Evolutionary conservation across 2,888 invertebrate genomes (phyloP).

Genomic region (Drosophila anceps): DNA sequence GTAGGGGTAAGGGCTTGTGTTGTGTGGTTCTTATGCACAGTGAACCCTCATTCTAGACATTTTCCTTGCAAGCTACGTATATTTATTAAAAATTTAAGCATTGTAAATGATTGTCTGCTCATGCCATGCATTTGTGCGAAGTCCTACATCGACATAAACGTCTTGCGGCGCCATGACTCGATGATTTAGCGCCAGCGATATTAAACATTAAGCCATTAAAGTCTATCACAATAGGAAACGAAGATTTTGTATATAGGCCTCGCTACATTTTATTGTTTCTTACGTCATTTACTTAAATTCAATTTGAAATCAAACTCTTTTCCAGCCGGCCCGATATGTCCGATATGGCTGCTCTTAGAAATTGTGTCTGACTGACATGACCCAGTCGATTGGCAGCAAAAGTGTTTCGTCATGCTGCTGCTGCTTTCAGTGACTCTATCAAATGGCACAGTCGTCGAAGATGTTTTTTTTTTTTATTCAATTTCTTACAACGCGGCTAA

Average conservation of each 20-base stretch:
- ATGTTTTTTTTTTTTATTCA: conserved; percentile 41
- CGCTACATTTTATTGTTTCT: conserved; percentile 54
- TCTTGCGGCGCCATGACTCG: conserved; percentile 77
- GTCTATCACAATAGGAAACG: conserved; percentile 36
- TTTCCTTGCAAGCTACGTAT: conserved; percentile 43
- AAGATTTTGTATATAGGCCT: conserved; percentile 11
- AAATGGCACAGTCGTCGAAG: conserved; percentile 62
- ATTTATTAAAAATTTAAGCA: conserved; percentile 78
- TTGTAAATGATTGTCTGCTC: conserved; percentile 75
- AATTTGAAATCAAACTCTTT: conserved; percentile 78
- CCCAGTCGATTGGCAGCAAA: conserved; percentile 69
- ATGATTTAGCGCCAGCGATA: conserved; percentile 55
- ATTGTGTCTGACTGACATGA: conserved; percentile 72
- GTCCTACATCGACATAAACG: conserved; percentile 25
- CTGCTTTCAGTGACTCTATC: conserved; percentile 58
- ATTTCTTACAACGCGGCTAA: conserved; percentile 34
- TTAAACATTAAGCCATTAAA: conserved; percentile 77
- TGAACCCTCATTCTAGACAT: conserved; percentile 24
- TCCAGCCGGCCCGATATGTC: conserved; percentile 19
- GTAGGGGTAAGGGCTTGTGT: conserved; percentile 1
- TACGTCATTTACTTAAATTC: conserved; percentile 76
- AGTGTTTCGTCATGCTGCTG: conserved; percentile 64
- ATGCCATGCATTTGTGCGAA: conserved; percentile 60
- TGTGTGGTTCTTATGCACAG: conserved; percentile 14
- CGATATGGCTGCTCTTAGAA: conserved; percentile 35